Evolutionary conservation across 2,113 vertebrate genomes (phyloP).

Genomic region (Ardeotis arabs): DNA sequence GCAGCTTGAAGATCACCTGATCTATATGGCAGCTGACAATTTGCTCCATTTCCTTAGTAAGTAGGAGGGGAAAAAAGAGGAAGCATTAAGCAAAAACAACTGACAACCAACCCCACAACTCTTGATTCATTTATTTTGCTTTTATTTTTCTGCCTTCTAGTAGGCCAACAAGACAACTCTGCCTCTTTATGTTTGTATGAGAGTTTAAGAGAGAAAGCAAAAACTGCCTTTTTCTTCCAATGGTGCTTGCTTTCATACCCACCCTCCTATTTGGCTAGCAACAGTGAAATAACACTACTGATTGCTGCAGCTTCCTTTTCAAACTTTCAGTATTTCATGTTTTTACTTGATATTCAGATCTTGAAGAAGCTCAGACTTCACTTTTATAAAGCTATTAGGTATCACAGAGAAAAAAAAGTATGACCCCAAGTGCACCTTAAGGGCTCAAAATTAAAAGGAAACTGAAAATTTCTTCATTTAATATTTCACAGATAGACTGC

Average conservation of each 20-base stretch:
- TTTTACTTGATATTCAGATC: not conserved
- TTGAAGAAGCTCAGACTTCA: not conserved
- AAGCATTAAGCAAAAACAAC: not conserved
- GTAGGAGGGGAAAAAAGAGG: not conserved
- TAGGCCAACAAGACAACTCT: not conserved
- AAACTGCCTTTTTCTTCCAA: not conserved
- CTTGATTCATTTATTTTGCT: not conserved
- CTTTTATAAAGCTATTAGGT: not conserved
- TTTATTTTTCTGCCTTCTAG: not conserved
- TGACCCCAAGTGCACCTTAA: not conserved
- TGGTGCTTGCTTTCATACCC: not conserved
- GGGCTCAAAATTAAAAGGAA: not conserved
- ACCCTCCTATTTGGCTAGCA: not conserved
- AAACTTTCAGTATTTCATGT: not conserved
- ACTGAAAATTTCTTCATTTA: not conserved
- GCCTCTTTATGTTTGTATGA: not conserved
- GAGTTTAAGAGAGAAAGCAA: not conserved
- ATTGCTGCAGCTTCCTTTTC: not conserved
- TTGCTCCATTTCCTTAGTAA: not conserved
- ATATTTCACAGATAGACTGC: not conserved
- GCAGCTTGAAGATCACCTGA: conserved; percentile 7
- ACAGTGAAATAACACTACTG: not conserved
- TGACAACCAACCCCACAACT: too few species aligned
- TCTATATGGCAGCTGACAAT: not conserved
- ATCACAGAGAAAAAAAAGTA: not conserved